phyloP scores from a whole-genome alignment of 1,140 invertebrate species.

The Olivierus martensii region DNA sequence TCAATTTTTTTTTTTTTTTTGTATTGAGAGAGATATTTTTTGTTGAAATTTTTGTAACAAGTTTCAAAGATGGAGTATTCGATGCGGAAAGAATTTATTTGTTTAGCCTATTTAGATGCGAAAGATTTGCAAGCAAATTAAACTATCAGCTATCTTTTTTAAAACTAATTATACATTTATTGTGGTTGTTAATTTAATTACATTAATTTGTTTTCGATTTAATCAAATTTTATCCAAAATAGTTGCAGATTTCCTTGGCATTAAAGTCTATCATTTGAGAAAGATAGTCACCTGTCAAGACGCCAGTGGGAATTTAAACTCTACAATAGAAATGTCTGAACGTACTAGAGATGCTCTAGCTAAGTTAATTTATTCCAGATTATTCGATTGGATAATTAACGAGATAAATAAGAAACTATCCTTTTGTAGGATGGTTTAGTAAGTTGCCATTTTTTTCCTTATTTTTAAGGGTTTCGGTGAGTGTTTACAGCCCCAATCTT shows the following conservation, averaged over 20 bases:
- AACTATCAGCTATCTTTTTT: too few species aligned
- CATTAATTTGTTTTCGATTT: background rate
- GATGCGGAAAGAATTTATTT: too few species aligned
- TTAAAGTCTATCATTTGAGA: background rate
- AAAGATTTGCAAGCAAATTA: too few species aligned
- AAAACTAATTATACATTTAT: too few species aligned
- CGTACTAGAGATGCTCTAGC: constrained; percentile 24
- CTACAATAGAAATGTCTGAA: background rate
- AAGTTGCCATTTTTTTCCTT: too few species aligned
- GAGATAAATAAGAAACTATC: constrained; percentile 13
- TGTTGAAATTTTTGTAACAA: too few species aligned
- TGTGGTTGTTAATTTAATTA: too few species aligned
- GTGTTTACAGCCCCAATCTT: background rate
- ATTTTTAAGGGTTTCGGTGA: too few species aligned
- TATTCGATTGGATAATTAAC: constrained; percentile 12
- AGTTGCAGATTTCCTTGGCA: background rate
- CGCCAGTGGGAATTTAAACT: background rate
- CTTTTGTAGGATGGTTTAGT: constrained; percentile 11
- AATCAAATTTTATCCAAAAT: background rate
- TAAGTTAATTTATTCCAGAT: constrained; percentile 6
- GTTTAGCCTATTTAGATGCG: too few species aligned
- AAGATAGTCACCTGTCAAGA: background rate
- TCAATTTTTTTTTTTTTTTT: too few species aligned
- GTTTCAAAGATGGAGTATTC: too few species aligned
- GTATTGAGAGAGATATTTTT: too few species aligned